Conservation (phyloP, 2,888 invertebrate genomes). For the Eugnorisma glareosa region DNA sequence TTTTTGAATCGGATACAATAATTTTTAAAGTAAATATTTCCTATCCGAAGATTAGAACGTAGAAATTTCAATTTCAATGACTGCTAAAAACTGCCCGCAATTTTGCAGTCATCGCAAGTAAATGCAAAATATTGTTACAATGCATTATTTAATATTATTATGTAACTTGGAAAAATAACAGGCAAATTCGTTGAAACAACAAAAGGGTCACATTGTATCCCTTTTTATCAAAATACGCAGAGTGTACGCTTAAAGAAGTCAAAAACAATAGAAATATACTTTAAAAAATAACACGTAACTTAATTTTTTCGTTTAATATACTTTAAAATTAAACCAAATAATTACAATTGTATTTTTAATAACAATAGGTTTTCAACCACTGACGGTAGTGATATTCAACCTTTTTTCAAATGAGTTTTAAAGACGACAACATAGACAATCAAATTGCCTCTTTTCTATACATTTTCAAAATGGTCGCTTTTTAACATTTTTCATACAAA, state of each 20-base stretch:
- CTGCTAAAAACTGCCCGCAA: constrained; percentile 36
- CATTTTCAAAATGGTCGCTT: constrained; percentile 13
- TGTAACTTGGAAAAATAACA: constrained; percentile 55
- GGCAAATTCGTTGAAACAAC: constrained; percentile 47
- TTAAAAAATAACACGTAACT: constrained; percentile 49
- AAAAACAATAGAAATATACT: constrained; percentile 41
- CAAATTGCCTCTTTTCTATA: constrained; percentile 26
- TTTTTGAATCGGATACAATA: not conserved
- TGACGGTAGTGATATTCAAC: constrained; percentile 40
- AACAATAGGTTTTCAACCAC: constrained; percentile 52
- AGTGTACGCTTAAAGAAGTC: constrained; percentile 1
- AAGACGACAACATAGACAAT: constrained; percentile 25
- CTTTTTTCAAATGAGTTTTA: not conserved
- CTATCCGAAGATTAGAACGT: not conserved
- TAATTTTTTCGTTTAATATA: constrained; percentile 11
- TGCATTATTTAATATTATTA: constrained; percentile 18
- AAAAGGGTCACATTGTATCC: constrained; percentile 41
- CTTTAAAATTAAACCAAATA: constrained; percentile 29
- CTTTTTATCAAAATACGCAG: constrained; percentile 4
- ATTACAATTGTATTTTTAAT: constrained; percentile 31
- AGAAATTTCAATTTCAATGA: not conserved
- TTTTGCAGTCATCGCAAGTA: not conserved
- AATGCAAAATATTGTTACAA: constrained; percentile 44
- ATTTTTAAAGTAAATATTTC: not conserved
- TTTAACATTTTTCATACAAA: constrained; percentile 17